These are phyloP conservation scores for Pogona vitticeps DNA, from an alignment of 2,113 vertebrate genomes.

Conservation along the genomic window DNA sequence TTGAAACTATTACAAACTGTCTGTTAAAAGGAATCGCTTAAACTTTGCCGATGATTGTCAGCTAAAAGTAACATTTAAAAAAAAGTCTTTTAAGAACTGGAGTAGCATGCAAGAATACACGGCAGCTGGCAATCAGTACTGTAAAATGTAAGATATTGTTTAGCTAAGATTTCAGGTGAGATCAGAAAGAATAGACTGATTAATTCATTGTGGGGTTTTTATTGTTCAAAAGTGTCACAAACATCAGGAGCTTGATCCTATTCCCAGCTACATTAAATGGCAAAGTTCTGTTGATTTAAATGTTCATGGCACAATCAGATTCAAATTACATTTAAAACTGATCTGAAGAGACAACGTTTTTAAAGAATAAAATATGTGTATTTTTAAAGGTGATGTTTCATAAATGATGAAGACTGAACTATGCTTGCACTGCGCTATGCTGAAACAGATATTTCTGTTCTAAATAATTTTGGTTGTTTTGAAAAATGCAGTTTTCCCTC, in stretches of 20 bases:
- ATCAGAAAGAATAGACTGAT: conserved; percentile 36
- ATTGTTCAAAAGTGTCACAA: conserved; percentile 35
- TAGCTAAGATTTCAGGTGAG: conserved; percentile 26
- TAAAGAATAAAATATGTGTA: conserved; percentile 24
- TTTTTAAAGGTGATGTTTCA: neutral
- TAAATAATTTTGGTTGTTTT: neutral
- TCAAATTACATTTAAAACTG: neutral
- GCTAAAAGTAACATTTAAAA: conserved; percentile 24
- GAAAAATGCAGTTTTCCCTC: neutral
- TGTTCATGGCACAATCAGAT: neutral
- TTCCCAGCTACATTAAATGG: conserved; percentile 21
- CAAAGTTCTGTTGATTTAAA: conserved; percentile 42
- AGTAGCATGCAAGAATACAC: conserved; percentile 36
- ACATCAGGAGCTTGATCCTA: conserved; percentile 34
- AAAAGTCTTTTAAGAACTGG: conserved; percentile 23
- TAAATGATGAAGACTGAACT: neutral
- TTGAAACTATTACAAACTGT: conserved; percentile 34
- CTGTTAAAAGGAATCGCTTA: conserved; percentile 47
- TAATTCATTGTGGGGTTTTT: conserved; percentile 37
- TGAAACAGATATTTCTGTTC: neutral
- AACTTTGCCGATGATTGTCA: conserved; percentile 38
- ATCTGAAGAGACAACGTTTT: conserved; percentile 10
- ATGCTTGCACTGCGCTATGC: no score
- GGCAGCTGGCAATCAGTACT: conserved; percentile 49
- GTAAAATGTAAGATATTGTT: conserved; percentile 47